Conservation (phyloP, 1,140 invertebrate genomes). For the Drusus annulatus region DNA sequence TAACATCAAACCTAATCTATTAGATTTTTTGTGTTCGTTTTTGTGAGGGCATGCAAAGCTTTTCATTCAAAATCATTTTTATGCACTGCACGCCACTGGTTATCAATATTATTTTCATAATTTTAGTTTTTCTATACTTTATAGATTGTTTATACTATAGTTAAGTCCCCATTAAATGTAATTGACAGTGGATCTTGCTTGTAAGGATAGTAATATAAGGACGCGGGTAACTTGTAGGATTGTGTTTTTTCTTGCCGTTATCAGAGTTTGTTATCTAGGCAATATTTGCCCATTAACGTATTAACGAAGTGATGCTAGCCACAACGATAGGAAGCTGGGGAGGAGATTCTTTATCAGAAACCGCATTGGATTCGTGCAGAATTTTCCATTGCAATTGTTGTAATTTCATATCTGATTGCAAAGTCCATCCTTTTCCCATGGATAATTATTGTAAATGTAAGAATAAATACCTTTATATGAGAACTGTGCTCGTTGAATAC, state of each 20-base stretch:
- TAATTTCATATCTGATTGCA: constrained; percentile 39
- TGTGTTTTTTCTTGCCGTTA: not conserved
- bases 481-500: not conserved
- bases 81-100: too few relatives aligned
- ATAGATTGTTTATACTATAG: too few relatives aligned
- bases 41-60: too few relatives aligned
- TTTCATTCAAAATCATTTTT: too few relatives aligned
- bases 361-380: constrained; percentile 31
- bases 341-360: constrained; percentile 5
- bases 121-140: too few relatives aligned
- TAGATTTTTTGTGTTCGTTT: too few relatives aligned
- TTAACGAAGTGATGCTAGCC: constrained; percentile 19
- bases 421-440: not conserved
- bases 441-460: constrained; percentile 20
- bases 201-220: too few relatives aligned
- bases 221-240: too few relatives aligned
- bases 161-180: too few relatives aligned
- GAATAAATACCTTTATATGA: constrained; percentile 12
- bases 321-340: not conserved
- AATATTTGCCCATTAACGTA: constrained; percentile 36
- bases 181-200: too few relatives aligned
- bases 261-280: constrained; percentile 3
- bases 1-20: too few relatives aligned
- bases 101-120: too few relatives aligned
- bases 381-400: constrained; percentile 32